Percentiles rank a stretch among this genome's conserved stretches.
phyloP scores from a whole-genome alignment of 1,140 invertebrate species.

The Heterodera schachtii region DNA sequence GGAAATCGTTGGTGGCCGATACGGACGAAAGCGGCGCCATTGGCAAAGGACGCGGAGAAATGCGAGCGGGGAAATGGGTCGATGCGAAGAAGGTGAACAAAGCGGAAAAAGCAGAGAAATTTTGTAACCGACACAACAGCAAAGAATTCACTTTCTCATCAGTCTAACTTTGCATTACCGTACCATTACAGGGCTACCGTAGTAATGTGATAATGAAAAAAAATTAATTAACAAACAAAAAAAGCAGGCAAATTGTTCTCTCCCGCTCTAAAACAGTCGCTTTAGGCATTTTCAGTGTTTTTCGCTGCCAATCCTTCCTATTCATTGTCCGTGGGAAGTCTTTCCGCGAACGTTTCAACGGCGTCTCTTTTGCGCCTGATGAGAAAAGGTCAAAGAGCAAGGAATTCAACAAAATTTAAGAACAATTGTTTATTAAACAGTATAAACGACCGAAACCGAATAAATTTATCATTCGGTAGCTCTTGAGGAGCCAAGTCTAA shows the following conservation, averaged over 20 bases:
- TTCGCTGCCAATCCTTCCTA: conserved; percentile 46
- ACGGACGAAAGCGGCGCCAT: conserved; percentile 7
- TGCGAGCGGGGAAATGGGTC: conserved; percentile 27
- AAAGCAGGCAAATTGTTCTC: no score
- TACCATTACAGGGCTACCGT: no score
- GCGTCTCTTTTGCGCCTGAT: conserved; percentile 15
- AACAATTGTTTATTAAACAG: background rate
- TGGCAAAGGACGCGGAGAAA: conserved; percentile 13
- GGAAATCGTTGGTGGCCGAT: conserved; percentile 15
- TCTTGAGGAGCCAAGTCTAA: no score
- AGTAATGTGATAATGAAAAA: no score
- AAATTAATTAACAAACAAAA: no score
- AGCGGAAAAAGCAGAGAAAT: background rate
- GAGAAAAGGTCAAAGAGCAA: conserved; percentile 41
- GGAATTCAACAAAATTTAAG: conserved; percentile 16
- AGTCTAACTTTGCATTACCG: no score
- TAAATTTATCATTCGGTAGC: no score
- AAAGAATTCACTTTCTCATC: no score
- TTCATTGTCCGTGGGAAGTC: background rate
- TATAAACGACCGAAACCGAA: no score
- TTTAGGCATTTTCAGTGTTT: conserved; percentile 44
- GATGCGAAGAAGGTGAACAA: conserved; percentile 43
- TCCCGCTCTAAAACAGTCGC: no score
- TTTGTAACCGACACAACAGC: background rate
- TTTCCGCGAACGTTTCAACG: conserved; percentile 14